Evolutionary conservation across 2,797 vertebrate genomes (phyloP), one percentile per base, ranked within the genome.

Genomic region (Bucorvus abyssinicus): DNA sequence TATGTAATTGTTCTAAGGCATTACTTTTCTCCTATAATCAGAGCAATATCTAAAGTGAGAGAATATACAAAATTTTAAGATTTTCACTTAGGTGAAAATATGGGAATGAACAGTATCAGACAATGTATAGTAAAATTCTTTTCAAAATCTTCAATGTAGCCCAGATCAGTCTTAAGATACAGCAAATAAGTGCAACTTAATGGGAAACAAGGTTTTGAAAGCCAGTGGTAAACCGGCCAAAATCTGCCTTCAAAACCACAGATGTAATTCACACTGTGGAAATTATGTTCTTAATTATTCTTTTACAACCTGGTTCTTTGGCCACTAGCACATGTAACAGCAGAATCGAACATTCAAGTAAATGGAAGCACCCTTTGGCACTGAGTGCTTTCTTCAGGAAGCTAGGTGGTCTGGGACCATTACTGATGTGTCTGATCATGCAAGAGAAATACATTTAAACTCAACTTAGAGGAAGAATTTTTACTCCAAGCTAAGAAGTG

Each of bases 341-440:
- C 26, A 83, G 76, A 91, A 87, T 89, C 91, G 87, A 83, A 40
- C 60, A 70, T 93, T 64, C 44, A 44, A 3, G 4, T 60, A 87
- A 90, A 87, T 77, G 50, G 56, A 92, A 90, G 38, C 75, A 87
- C 81, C 70, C 64, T 89, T 89, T 68, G 78, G 52, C 68, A 76
- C 32, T 57, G 34, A 70, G 11, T 49, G 40, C 12, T 90, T 92
- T 70, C 80, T 88, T 89, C 49, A 29, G 86, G 49, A 90, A 87
- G 44, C 59, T 42, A 80, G 22, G 56, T 95, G 36, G 30, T 80
- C 68, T 80, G n/a, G 36, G 40, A 90, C 40, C 12, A 34, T 61
- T 85, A 71, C 53, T 57, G 60, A 47, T 60, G 26, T n/a, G 6
- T 80, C 63, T 92, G 49, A 4, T 64, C 50, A 56, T 49, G 5